Evolutionary conservation across 2,888 invertebrate genomes (phyloP), one percentile per base, ranked within the genome.

Genomic region (Tetramorium bicarinatum): DNA sequence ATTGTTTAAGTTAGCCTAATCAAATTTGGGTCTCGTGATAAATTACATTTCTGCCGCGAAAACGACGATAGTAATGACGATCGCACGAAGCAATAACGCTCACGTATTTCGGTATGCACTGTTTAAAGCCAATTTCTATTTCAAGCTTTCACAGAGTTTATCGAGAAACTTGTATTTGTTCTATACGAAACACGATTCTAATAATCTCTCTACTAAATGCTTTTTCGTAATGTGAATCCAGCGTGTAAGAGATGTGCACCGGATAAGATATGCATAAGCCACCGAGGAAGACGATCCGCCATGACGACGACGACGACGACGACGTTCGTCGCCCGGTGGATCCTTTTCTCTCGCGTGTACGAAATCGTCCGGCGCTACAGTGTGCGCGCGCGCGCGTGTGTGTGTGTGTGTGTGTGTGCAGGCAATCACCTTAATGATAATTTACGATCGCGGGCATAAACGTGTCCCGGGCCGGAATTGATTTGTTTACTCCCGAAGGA

Each of bases 371-470:
- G 66, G 13, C 15, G 49, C 15, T 15, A 25, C 34, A 18, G 64
- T 15, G 66, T 54, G 80, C 77, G 84, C 85, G 87, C n/a, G n/a
- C n/a, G n/a, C n/a, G n/a, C 69, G 79, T 85, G 80, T 79, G 72
- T 44, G 64, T 44, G 64, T 21, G 88, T 71, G 79, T 85, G 80
- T 79, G 72, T 44, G 64, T 44, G 64, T 21, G 88, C 88, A 91
- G 91, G 92, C 94, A 94, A 94, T 94, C 94, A 92, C 92, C 93
- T 93, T 94, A 94, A 94, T 94, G 94, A 94, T 94, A 94, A 94
- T 94, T 94, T 94, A 94, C 92, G 93, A 93, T 92, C 90, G 87
- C 71, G 85, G 87, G 89, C 90, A 92, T 93, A 93, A 93, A 93
- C 93, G 91, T 93, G 92, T 92, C 92, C 90, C 87, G 82, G 88